These are phyloP conservation scores for Pimephales promelas DNA, from an alignment of 2,113 vertebrate genomes.

Conservation along the genomic window DNA sequence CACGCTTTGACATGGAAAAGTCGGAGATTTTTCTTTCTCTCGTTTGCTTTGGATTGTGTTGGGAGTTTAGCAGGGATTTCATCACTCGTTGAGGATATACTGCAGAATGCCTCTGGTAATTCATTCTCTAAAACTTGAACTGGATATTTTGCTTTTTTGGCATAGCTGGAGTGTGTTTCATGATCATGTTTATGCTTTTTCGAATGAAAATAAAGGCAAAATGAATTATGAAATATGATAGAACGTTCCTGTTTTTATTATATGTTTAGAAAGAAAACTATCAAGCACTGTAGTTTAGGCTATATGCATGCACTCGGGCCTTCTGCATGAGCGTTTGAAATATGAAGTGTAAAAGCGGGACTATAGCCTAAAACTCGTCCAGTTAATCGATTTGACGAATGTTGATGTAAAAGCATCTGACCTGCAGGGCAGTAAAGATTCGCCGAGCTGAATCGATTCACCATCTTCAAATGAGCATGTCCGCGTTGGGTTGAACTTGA, in stretches of 20 bases:
- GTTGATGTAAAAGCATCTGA: conserved; percentile 74
- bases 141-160: background rate
- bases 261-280: background rate
- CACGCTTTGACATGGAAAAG: background rate
- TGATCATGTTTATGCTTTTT: background rate
- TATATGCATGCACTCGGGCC: background rate
- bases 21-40: background rate
- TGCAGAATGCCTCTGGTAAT: conserved; percentile 4
- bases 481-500: conserved; percentile 79
- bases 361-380: background rate
- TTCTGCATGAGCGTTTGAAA: background rate
- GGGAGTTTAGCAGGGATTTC: background rate
- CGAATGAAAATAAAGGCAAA: background rate
- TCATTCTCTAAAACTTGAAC: background rate
- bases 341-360: background rate
- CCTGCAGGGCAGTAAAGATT: conserved; percentile 61
- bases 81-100: background rate
- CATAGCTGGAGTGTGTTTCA: too few relatives aligned
- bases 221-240: background rate
- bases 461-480: conserved; percentile 75
- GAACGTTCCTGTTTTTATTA: background rate
- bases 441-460: conserved; percentile 72
- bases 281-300: background rate
- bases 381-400: conserved; percentile 57
- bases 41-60: background rate